phyloP scores from a whole-genome alignment of 1,140 invertebrate species.

The Yoshiicerus persimilis region DNA sequence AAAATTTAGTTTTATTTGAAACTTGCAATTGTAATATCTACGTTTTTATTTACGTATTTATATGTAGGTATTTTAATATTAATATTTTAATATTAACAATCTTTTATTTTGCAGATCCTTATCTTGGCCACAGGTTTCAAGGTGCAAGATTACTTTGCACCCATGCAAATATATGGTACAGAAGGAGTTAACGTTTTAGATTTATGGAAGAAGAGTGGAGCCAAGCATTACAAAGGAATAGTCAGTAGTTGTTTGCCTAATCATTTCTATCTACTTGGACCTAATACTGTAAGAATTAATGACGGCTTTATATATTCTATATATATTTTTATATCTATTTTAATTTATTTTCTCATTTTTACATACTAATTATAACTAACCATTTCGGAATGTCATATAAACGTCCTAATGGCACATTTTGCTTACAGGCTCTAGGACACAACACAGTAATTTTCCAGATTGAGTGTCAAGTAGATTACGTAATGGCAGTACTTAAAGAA shows the following conservation, averaged over 20 bases:
- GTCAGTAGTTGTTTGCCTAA: not conserved
- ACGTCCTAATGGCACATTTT: not conserved
- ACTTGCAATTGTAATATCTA: not conserved
- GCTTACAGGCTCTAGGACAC: constrained; percentile 18
- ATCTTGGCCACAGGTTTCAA: constrained; percentile 40
- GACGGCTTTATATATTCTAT: too few relatives aligned
- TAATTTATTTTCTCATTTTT: not conserved
- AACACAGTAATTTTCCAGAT: constrained; percentile 35
- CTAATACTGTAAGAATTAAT: not conserved
- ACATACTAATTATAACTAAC: not conserved
- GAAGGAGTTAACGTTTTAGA: not conserved
- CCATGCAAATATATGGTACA: constrained; percentile 23
- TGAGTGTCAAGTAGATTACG: constrained; percentile 38
- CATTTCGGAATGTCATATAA: too few relatives aligned
- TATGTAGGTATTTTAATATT: not conserved
- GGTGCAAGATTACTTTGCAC: constrained; percentile 36
- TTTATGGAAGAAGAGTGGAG: not conserved
- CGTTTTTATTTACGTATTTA: not conserved
- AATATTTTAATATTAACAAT: not conserved
- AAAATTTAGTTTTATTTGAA: not conserved
- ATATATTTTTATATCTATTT: not conserved
- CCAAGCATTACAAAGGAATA: not conserved
- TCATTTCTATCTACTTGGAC: not conserved
- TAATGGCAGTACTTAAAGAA: constrained; percentile 30
- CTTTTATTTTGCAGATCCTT: not conserved